Base-by-base conservation (phyloP, 2,113 vertebrate genomes). In the Otocyon megalotis region DNA sequence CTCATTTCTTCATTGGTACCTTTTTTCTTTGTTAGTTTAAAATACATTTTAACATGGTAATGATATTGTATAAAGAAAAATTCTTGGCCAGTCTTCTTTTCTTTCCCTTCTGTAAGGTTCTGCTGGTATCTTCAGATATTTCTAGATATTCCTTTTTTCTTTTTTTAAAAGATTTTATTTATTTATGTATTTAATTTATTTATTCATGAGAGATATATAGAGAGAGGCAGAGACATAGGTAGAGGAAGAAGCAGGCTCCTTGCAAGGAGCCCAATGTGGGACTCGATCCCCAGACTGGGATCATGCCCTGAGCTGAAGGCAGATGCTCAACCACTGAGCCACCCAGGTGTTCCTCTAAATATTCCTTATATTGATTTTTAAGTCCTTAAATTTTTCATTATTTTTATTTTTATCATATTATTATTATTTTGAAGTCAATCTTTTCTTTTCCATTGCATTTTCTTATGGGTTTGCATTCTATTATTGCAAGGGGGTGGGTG, bases 401-500 rank as follows among this genome's bases (percentile, higher is more conserved):
- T 76, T 88, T 35, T 82, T 54, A 32, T 74, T 62, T 83, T 60
- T 43, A 43, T 43, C 43, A 43, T 43, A 43, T 89, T 14, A 60
- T 76, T 88, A 56, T 82, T 54, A 32, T 74, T 62, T 83, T 60
- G 4, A 69, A 53, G 32, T 4, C 12, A 10, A 9, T 90, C 20
- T 35, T 63, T 76, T 54, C 30, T n/a, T 50, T 82, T 19, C 10
- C 7, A 17, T n/a, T 72, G 7, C 16, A 28, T 62, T 69, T 94
- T 79, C 17, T 28, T 28, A 20, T 28, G 22, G 8, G 3, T 53
- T 83, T 26, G 32, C 19, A 17, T 28, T 76, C 16, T 17, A 11
- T 4, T 69, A n/a, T 10, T 8, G n/a, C 5, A 2, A 19, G 35
- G 35, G 32, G 0, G n/a, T 4, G 22, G 69, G 72, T 0, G 4